phyloP scores from a whole-genome alignment of 2,888 invertebrate species.

The Synergus laeviventris region DNA sequence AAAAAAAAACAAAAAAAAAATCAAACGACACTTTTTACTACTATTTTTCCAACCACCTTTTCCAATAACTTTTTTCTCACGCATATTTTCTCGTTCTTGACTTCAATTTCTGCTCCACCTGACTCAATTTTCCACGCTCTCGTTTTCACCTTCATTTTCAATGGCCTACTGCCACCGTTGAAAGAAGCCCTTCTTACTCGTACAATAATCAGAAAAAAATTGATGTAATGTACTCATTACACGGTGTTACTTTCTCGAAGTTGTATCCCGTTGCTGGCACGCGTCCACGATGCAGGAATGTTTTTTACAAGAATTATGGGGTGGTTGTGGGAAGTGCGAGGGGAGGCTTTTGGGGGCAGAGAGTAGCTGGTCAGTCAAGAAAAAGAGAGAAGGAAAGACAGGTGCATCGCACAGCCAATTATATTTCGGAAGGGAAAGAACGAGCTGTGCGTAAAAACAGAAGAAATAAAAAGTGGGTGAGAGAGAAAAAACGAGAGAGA shows the following conservation, averaged over 20 bases:
- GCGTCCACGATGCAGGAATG: constrained; percentile 59
- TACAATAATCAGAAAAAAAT: constrained; percentile 3
- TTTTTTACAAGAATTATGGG: constrained; percentile 50
- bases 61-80: too few species aligned
- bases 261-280: constrained; percentile 56
- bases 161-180: constrained; percentile 3
- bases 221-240: constrained; percentile 25
- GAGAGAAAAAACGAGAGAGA: constrained; percentile 46
- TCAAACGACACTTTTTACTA: too few species aligned
- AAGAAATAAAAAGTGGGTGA: constrained; percentile 57
- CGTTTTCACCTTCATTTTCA: constrained; percentile 38
- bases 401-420: constrained; percentile 76
- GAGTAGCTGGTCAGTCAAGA: constrained; percentile 23
- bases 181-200: background rate
- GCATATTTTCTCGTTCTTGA: too few species aligned
- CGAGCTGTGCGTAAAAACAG: constrained; percentile 62
- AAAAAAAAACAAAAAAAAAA: too few species aligned
- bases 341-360: constrained; percentile 39
- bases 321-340: constrained; percentile 53
- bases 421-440: constrained; percentile 71
- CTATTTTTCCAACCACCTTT: too few species aligned
- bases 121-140: constrained; percentile 39
- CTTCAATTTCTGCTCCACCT: background rate
- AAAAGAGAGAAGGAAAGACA: constrained; percentile 67
- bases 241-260: constrained; percentile 12